Evolutionary conservation across 1,140 invertebrate genomes (phyloP).

Genomic region (Vanessa tameamea): DNA sequence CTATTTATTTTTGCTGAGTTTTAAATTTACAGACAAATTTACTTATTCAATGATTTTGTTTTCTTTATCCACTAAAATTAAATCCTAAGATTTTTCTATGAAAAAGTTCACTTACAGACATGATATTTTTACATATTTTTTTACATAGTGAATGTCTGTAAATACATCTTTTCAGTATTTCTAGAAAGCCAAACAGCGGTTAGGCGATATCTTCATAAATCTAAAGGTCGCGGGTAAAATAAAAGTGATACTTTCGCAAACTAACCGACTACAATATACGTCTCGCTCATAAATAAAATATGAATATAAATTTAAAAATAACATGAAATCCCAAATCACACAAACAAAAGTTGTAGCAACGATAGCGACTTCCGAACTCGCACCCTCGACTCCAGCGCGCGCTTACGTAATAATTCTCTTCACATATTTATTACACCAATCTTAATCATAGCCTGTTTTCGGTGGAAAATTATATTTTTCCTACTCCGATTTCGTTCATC

Average conservation of each 20-base stretch:
- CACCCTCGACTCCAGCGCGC: neutral
- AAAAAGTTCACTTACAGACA: neutral
- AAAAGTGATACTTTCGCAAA: constrained; percentile 1
- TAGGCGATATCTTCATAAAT: constrained; percentile 10
- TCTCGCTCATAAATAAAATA: neutral
- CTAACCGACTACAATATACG: neutral
- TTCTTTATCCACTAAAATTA: too few relatives aligned
- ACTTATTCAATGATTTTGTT: too few relatives aligned
- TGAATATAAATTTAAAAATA: neutral
- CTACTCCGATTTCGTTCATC: neutral
- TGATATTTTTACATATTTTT: neutral
- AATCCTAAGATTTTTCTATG: too few relatives aligned
- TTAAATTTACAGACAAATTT: too few relatives aligned
- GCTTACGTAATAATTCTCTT: neutral
- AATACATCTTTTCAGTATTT: neutral
- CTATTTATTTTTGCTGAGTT: too few relatives aligned
- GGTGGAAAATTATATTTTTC: neutral
- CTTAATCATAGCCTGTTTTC: neutral
- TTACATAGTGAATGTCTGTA: neutral
- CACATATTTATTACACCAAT: neutral
- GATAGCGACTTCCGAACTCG: neutral
- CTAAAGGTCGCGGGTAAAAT: neutral
- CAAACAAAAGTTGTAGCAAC: neutral
- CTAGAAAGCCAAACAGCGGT: neutral
- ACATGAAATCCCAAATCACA: too few relatives aligned